A percentile compares a stretch with the other conserved stretches of the same genome.
These are phyloP conservation scores for Deilephila porcellus DNA, from an alignment of 2,888 invertebrate species.

Conservation along the genomic window DNA sequence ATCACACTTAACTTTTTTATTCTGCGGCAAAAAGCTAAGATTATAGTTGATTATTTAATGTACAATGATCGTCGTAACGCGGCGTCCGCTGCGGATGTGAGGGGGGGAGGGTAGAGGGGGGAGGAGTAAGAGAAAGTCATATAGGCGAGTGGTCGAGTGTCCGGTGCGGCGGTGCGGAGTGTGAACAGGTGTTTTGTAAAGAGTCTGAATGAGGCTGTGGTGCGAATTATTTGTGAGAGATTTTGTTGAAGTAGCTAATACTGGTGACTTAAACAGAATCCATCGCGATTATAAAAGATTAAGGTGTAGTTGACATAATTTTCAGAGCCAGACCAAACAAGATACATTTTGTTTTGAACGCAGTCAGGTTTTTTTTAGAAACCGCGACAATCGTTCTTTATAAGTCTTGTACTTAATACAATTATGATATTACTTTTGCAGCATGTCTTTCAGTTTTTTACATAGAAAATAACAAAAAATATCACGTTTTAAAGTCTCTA, in stretches of 20 bases:
- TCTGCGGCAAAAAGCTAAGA: constrained; percentile 8
- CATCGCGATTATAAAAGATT: too few species aligned
- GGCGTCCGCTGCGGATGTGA: not conserved
- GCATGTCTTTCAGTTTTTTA: too few species aligned
- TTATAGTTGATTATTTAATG: constrained; percentile 21
- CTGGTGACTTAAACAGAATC: too few species aligned
- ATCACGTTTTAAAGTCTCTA: not conserved
- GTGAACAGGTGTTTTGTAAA: constrained; percentile 3
- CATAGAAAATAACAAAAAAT: too few species aligned
- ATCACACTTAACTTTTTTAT: constrained; percentile 11
- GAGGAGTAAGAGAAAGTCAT: constrained; percentile 40
- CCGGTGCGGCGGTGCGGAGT: not conserved
- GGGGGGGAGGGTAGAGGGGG: constrained; percentile 13
- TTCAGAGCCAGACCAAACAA: too few species aligned
- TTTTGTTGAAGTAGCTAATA: not conserved
- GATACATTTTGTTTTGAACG: too few species aligned
- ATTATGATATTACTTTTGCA: too few species aligned
- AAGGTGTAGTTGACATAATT: too few species aligned
- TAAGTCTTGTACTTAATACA: too few species aligned
- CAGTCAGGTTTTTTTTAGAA: too few species aligned
- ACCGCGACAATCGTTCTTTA: too few species aligned
- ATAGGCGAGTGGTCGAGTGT: constrained; percentile 36
- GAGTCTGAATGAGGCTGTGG: constrained; percentile 2
- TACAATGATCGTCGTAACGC: constrained; percentile 12
- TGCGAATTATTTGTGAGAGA: not conserved